Conservation (phyloP, 2,888 invertebrate genomes). For the Phyto melanocephala region DNA sequence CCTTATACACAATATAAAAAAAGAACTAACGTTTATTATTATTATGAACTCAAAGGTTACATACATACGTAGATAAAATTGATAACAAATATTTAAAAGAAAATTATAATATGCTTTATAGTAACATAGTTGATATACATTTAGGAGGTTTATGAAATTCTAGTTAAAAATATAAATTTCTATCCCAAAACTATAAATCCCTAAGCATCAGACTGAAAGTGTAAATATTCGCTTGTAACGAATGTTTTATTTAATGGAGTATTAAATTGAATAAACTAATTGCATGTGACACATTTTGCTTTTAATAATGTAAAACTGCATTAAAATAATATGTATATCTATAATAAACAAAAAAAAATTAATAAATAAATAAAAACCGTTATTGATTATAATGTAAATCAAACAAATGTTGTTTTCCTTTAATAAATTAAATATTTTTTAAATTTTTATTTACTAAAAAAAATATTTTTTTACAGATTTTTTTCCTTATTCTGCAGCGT, state of each 20-base stretch:
- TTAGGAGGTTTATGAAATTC: slow-evolving; percentile 60
- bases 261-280: too few relatives aligned
- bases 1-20: too few relatives aligned
- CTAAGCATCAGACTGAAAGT: slow-evolving; percentile 56
- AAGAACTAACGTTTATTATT: too few relatives aligned
- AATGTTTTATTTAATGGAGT: background rate
- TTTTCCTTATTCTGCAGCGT: slow-evolving; percentile 16
- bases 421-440: too few relatives aligned
- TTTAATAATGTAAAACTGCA: too few relatives aligned
- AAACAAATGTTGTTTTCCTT: slow-evolving; percentile 14
- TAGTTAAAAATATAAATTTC: slow-evolving; percentile 57
- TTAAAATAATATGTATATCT: too few relatives aligned
- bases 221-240: background rate
- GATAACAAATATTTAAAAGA: slow-evolving; percentile 1
- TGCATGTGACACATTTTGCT: too few relatives aligned
- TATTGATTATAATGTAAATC: slow-evolving; percentile 13
- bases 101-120: slow-evolving; percentile 38
- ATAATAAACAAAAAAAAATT: background rate
- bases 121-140: slow-evolving; percentile 31
- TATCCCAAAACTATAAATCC: background rate
- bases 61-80: background rate
- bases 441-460: slow-evolving; percentile 41
- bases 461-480: slow-evolving; percentile 8
- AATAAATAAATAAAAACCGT: slow-evolving; percentile 27
- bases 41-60: background rate